phyloP scores from a whole-genome alignment of 2,797 vertebrate genomes.

The Setipinna tenuifilis region DNA sequence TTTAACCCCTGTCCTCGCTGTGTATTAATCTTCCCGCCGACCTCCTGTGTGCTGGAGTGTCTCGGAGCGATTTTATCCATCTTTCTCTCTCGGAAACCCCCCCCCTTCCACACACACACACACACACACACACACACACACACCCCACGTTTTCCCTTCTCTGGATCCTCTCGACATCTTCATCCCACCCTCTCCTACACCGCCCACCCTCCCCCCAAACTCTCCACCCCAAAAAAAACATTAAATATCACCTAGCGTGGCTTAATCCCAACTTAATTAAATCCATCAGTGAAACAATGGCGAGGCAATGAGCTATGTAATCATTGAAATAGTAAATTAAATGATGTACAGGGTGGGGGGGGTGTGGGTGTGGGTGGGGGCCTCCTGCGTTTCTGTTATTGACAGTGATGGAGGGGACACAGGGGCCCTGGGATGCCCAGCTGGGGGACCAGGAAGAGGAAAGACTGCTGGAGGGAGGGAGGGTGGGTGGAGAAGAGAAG shows the following conservation, averaged over 20 bases:
- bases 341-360: constrained; percentile 70
- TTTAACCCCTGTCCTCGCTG: constrained; percentile 76
- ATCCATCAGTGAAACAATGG: constrained; percentile 97
- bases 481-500: constrained; percentile 31
- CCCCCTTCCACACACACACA: constrained; percentile 27
- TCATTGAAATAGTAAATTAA: constrained; percentile 98
- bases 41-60: constrained; percentile 84
- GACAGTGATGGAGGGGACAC: constrained; percentile 93
- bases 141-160: constrained; percentile 44
- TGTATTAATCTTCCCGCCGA: constrained; percentile 90
- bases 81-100: constrained; percentile 52
- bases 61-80: constrained; percentile 81
- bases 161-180: background rate
- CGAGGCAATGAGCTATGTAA: constrained; percentile 98
- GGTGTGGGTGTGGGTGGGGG: constrained; percentile 48
- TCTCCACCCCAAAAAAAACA: constrained; percentile 74
- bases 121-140: constrained; percentile 46
- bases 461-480: constrained; percentile 55
- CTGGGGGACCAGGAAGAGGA: constrained; percentile 64
- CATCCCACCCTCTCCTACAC: background rate
- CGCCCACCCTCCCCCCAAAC: too few species aligned
- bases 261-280: constrained; percentile 99
- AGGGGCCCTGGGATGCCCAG: constrained; percentile 68
- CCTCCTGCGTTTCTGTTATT: constrained; percentile 81
- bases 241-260: constrained; percentile 96